Percentiles rank a stretch among this genome's conserved stretches.
Evolutionary conservation across 2,113 vertebrate genomes (phyloP).

Genomic region (Pogonocichla stellata): DNA sequence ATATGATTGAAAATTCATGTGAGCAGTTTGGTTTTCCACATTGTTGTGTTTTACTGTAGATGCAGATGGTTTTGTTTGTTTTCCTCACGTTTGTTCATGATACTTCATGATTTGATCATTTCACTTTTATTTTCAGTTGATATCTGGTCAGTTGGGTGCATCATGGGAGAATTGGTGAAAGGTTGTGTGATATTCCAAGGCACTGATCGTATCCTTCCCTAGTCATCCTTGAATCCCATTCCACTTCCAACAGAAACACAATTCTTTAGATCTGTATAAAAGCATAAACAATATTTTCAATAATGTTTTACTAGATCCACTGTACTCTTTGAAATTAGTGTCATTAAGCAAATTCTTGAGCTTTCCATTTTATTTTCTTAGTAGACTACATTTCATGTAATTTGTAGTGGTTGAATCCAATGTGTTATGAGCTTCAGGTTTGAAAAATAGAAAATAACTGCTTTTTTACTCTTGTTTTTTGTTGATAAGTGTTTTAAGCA

Average conservation of each 20-base stretch:
- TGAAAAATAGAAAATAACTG: not conserved
- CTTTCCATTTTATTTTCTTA: slow-evolving; percentile 9
- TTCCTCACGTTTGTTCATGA: slow-evolving; percentile 72
- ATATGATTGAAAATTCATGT: slow-evolving; percentile 35
- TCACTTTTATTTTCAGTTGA: slow-evolving; percentile 93
- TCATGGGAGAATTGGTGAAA: slow-evolving; percentile 99
- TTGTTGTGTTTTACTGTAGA: slow-evolving; percentile 62
- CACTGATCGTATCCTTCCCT: slow-evolving; percentile 97
- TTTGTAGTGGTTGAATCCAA: not conserved
- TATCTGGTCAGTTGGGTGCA: slow-evolving; percentile 99
- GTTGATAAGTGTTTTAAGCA: not conserved
- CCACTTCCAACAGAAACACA: slow-evolving; percentile 35
- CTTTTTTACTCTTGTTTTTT: not conserved
- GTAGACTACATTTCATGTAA: not conserved
- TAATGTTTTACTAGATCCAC: not conserved
- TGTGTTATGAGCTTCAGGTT: not conserved
- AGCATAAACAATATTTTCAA: not conserved
- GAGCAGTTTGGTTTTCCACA: slow-evolving; percentile 63
- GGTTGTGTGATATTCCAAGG: slow-evolving; percentile 99
- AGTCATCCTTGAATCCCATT: slow-evolving; percentile 60
- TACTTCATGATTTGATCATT: slow-evolving; percentile 82
- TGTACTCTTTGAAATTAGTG: slow-evolving; percentile 40
- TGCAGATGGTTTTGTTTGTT: slow-evolving; percentile 60
- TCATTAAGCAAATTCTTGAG: slow-evolving; percentile 52
- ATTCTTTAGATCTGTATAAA: slow-evolving; percentile 7